Base-by-base conservation (phyloP, 1,140 invertebrate species). In the Ruditapes philippinarum region DNA sequence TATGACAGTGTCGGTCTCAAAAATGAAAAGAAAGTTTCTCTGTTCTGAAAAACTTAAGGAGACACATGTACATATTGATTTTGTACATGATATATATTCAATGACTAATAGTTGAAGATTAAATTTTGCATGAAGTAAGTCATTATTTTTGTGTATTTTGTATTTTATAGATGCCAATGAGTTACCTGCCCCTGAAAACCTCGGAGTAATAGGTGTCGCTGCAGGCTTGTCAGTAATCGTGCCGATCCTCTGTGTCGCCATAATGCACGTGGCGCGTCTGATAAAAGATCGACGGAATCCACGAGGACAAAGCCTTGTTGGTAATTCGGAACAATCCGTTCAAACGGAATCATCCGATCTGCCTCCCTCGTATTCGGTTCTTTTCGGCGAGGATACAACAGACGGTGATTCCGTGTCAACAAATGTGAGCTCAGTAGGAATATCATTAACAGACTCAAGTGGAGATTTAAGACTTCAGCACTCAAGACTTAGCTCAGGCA, bases 141-240 rank as follows among this genome's bases (percentile, higher is more conserved):
- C n/a, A n/a, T n/a, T n/a, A n/a, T n/a, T n/a, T n/a, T n/a, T n/a
- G n/a, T n/a, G n/a, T n/a, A n/a, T n/a, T n/a, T n/a, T 57, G 9
- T 68, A 68, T 22, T 22, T 68, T 9, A 7, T 33, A 76, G 73
- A 42, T 76, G 25, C 42, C 7, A 76, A 28, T 9, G 25, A 51
- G 7, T n/a, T 45, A n/a, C n/a, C 40, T 22, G n/a, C 73, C 12
- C 49, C 49, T 25, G 49, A 70, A n/a, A 84, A 84, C 28, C 57
- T 84, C n/a, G 68, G 57, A n/a, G 68, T 84, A 2, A 74, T 84
- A 5, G 82, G 82, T 42, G 49, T 74, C 31, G 82, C 82, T 0
- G 82, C 82, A n/a, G 82, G 82, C 7, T 31, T 84, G 5, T 84
- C 82, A 11, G 82, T 84, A 0, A 51, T 84, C 1, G 38, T 84